Base-by-base conservation (phyloP, 1,140 invertebrate genomes). In the Akabosia matsudoensis region DNA sequence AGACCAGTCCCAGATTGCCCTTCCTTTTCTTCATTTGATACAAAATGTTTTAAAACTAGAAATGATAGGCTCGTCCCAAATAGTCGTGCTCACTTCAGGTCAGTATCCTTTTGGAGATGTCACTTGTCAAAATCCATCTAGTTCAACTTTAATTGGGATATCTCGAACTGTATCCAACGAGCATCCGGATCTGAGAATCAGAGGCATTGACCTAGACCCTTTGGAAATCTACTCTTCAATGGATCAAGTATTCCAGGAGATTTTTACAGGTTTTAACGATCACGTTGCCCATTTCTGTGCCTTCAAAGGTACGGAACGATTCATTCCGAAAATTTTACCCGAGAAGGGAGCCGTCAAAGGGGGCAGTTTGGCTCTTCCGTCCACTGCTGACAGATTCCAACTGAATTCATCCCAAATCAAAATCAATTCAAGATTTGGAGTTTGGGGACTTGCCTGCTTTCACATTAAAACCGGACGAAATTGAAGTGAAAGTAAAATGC, bases 361-460 rank as follows among this genome's bases (percentile, higher is more conserved):
- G 7, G 18, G 18, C 7, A 18, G 22, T 22, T 22, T 56, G 3
- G 4, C 54, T 16, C n/a, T 56, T 7, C 54, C 54, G 3, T 13
- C 14, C 28, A 30, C 13, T 3, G 22, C 67, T 13, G 33, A 70
- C 28, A 30, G 67, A 24, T 70, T 33, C 28, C 28, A 34, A 30
- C 67, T 70, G n/a, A 16, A 34, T 70, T 70, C 28, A 14, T 7
- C 67, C 67, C 3, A 34, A 24, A 3, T 14, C 67, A 3, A 70
- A 22, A 22, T 33, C 67, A 14, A 70, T 70, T 70, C 10, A 70
- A 30, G 67, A 70, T 22, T 34, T 70, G 33, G 28, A 70, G 28
- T 70, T 70, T 70, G 67, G 33, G 4, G 7, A 7, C 10, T 30
- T 30, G 28, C 7, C 26, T 18, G 24, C 67, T 22, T 30, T 33